Base-by-base conservation (phyloP, 2,888 invertebrate species). In the Rhodophaea formosa region DNA sequence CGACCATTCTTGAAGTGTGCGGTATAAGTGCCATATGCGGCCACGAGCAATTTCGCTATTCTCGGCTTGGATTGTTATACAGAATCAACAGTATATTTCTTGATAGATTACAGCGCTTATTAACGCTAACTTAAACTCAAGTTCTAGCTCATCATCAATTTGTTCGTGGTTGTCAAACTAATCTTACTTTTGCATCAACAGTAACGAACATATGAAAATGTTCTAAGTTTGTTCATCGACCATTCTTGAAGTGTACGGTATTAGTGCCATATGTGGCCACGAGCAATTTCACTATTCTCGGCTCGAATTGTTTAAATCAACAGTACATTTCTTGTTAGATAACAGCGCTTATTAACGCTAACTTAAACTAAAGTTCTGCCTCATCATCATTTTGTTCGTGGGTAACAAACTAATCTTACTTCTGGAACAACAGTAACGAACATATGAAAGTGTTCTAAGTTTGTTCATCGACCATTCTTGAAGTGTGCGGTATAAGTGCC, bases 1-100 rank as follows among this genome's bases (percentile, higher is more conserved):
- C 62, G 62, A 46, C 49, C 49, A 32, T 32, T 32, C 32, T 32
- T 14, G 32, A 49, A 15, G 49, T 16, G 32, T 15, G 68, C 66
- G 70, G 72, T 68, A 70, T 72, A 74, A 78, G 77, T 79, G 72
- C 71, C 69, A 73, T 70, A 78, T 79, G 69, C 66, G 69, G 65
- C 68, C 62, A 67, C 72, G 64, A 68, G 61, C 65, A 68, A 69
- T 68, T 68, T 59, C 53, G 57, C 43, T 55, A 16, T n/a, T n/a
- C n/a, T n/a, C n/a, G n/a, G n/a, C n/a, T n/a, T n/a, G n/a, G n/a
- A n/a, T n/a, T n/a, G n/a, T n/a, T n/a, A n/a, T n/a, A n/a, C n/a
- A n/a, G n/a, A n/a, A n/a, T n/a, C n/a, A n/a, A n/a, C n/a, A n/a
- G n/a, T n/a, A n/a, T n/a, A n/a, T n/a, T n/a, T n/a, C n/a, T n/a